These are phyloP conservation scores for Calypte anna DNA, from an alignment of 2,113 vertebrate genomes.

Conservation along the genomic window DNA sequence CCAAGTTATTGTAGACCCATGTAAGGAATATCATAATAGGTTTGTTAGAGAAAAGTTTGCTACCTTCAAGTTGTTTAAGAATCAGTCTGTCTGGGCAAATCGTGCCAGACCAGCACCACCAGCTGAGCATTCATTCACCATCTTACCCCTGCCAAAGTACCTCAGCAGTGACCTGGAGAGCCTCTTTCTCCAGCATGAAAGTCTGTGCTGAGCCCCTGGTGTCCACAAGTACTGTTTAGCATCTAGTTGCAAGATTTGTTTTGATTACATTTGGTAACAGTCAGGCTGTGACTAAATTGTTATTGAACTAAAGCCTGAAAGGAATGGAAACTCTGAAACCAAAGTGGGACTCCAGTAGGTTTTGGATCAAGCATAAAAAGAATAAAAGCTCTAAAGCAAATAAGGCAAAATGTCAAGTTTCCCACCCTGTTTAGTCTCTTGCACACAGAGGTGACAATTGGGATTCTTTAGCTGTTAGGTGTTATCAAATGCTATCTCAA, in stretches of 20 bases:
- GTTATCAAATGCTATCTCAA: neutral
- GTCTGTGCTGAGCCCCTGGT: neutral
- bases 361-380: neutral
- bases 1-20: neutral
- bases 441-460: neutral
- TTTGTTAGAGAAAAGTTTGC: neutral
- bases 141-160: neutral
- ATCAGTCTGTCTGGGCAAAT: neutral
- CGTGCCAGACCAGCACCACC: neutral
- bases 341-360: neutral
- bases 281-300: conserved; percentile 27
- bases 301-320: neutral
- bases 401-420: neutral
- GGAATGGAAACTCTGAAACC: neutral
- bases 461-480: neutral
- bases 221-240: neutral
- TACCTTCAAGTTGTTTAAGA: neutral
- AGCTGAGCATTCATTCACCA: neutral
- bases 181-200: neutral
- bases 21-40: neutral
- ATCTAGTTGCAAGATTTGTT: neutral
- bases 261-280: neutral
- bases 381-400: neutral
- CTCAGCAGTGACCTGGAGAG: neutral
- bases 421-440: neutral